phyloP scores from a whole-genome alignment of 1,140 invertebrate species.

The Homarus americanus region DNA sequence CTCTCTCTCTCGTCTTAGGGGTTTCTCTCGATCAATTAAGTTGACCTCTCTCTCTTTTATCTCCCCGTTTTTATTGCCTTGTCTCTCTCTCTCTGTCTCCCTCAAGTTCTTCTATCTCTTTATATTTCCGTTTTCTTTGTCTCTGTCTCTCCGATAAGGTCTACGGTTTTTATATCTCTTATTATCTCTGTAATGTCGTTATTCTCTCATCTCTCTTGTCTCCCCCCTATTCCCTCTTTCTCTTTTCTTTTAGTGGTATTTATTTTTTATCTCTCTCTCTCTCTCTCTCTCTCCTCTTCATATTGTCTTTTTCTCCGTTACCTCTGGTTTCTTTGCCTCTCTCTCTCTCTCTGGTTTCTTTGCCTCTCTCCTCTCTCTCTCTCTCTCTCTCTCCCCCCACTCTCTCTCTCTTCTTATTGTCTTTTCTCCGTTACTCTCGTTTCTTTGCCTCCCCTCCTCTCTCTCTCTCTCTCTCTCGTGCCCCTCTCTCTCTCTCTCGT shows the following conservation, averaged over 20 bases:
- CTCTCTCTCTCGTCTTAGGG: neutral
- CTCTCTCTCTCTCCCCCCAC: neutral
- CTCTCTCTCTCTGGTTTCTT: neutral
- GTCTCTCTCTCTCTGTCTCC: neutral
- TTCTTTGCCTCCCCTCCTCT: neutral
- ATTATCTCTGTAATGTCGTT: neutral
- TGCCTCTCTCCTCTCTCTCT: constrained; percentile 22
- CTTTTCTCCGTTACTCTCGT: too few species aligned
- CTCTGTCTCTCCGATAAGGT: neutral
- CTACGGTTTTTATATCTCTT: neutral
- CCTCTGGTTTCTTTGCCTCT: neutral
- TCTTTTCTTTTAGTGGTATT: neutral
- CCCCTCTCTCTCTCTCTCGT: neutral
- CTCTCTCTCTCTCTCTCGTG: neutral
- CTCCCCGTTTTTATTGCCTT: neutral
- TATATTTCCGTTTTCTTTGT: neutral
- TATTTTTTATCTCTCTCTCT: neutral
- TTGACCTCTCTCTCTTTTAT: too few species aligned
- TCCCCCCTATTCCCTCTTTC: neutral
- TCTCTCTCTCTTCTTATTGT: neutral
- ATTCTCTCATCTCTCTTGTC: neutral
- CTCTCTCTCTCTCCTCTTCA: constrained; percentile 11
- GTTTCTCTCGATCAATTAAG: too few species aligned
- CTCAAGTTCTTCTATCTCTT: neutral
- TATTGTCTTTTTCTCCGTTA: neutral